Base-by-base conservation (phyloP, 2,888 invertebrate genomes). In the Caenorhabditis sp. region DNA sequence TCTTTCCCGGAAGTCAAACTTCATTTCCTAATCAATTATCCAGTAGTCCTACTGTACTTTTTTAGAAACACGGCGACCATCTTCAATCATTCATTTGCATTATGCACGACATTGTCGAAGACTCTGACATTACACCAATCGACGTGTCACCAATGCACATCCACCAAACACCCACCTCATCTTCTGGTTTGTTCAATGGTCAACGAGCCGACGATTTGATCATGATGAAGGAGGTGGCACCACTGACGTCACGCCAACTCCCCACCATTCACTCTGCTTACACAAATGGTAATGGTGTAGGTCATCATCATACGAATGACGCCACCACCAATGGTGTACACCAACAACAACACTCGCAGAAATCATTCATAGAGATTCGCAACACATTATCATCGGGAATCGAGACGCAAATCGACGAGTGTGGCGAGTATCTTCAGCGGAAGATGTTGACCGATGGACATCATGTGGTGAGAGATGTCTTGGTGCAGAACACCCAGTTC, bases 51-150 rank as follows among this genome's bases (percentile, higher is more conserved):
- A 10, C 31, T 4, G 4, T 31, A 12, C 17, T 20, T 63, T 78
- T 78, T 66, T 70, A 86, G 86, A 84, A 84, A 63, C 82, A 87
- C 71, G 86, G 85, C 8, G 86, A 86, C 61, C 80, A 82, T 53
- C 71, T 86, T 4, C 86, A 86, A 61, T 78, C 82, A 14, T 84
- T 70, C 63, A 83, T 86, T 31, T 56, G 80, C 14, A 82, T 86
- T 2, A 86, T 86, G 84, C 83, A 85, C 60, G 86, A 86, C 56
- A 67, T 83, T 56, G 59, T 84, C 3, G 63, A 75, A n/a, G 84
- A 84, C 50, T 67, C 73, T 36, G 62, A 43, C n/a, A 17, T 53
- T 0, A 64, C 64, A 14, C 67, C 64, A 4, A 58, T 59, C 26
- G 63, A 66, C 7, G 4, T 23, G 7, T 23, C 53, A 23, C 50